Conservation (phyloP, 2,113 vertebrate genomes). For the Falco punctatus region DNA sequence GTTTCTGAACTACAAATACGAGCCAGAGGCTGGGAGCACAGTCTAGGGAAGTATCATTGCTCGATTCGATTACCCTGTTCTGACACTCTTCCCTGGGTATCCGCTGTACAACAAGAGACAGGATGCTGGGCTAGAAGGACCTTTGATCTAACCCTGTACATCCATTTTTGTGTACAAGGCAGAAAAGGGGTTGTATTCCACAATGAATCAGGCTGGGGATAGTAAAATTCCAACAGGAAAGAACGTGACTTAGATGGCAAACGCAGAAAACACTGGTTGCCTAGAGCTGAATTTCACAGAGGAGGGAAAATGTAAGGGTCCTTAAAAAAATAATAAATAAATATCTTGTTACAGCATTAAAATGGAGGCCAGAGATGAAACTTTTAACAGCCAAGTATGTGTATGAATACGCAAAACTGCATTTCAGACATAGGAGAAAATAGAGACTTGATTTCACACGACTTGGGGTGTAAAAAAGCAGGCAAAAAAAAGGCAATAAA, state of each 20-base stretch:
- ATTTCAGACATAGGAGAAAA: not conserved
- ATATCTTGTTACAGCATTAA: not conserved
- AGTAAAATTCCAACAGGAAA: not conserved
- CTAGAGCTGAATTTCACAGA: not conserved
- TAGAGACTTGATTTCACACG: not conserved
- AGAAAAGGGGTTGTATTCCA: conserved; percentile 4
- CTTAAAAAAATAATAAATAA: not conserved
- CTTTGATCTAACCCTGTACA: conserved; percentile 10
- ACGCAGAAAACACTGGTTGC: not conserved
- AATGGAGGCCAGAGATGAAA: not conserved
- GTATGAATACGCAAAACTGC: conserved; percentile 16
- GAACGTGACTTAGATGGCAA: not conserved
- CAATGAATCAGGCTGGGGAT: not conserved
- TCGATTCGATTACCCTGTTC: not conserved
- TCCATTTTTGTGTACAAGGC: not conserved
- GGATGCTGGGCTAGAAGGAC: not conserved
- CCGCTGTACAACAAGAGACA: not conserved
- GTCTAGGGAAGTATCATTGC: not conserved
- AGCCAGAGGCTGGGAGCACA: not conserved
- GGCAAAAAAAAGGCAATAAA: not conserved
- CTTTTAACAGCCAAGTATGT: not conserved
- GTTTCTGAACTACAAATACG: not conserved
- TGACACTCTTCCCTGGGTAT: conserved; percentile 4
- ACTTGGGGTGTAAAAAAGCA: not conserved
- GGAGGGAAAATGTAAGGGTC: not conserved